A percentile compares a stretch with the other conserved stretches of the same genome.
Conservation (phyloP, 2,888 invertebrate species). For the Molorchus minor region DNA sequence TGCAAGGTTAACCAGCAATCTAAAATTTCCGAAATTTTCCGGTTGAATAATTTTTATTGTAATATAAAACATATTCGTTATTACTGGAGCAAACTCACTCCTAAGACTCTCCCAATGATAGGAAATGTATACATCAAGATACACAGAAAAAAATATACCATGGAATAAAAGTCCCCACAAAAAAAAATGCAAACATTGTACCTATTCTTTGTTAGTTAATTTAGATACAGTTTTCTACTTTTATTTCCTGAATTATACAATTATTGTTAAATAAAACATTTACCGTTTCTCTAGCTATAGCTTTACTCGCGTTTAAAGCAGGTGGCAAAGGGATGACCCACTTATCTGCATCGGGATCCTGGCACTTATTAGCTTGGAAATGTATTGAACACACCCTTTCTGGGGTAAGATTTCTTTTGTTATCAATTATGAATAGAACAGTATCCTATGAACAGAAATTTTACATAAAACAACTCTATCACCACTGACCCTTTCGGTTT, state of each 20-base stretch:
- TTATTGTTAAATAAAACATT: not conserved
- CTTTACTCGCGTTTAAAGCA: not conserved
- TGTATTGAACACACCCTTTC: constrained; percentile 68
- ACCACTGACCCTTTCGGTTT: not conserved
- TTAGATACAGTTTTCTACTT: too few relatives aligned
- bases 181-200: too few relatives aligned
- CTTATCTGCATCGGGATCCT: constrained; percentile 48
- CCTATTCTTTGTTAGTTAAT: too few relatives aligned
- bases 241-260: too few relatives aligned
- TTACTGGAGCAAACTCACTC: too few relatives aligned
- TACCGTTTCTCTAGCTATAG: not conserved
- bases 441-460: constrained; percentile 65
- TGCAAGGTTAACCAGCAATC: not conserved
- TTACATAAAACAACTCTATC: not conserved
- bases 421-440: constrained; percentile 69
- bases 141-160: too few relatives aligned
- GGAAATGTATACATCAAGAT: too few relatives aligned
- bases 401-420: constrained; percentile 65
- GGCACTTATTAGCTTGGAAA: constrained; percentile 63
- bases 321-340: constrained; percentile 53
- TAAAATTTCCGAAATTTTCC: too few relatives aligned
- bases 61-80: too few relatives aligned
- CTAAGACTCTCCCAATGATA: too few relatives aligned
- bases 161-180: too few relatives aligned
- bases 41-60: too few relatives aligned